Evolutionary conservation across 53 echinoderm and acorn worm genomes (phyloP).

Genomic region (Hippasteria phrygiana): DNA sequence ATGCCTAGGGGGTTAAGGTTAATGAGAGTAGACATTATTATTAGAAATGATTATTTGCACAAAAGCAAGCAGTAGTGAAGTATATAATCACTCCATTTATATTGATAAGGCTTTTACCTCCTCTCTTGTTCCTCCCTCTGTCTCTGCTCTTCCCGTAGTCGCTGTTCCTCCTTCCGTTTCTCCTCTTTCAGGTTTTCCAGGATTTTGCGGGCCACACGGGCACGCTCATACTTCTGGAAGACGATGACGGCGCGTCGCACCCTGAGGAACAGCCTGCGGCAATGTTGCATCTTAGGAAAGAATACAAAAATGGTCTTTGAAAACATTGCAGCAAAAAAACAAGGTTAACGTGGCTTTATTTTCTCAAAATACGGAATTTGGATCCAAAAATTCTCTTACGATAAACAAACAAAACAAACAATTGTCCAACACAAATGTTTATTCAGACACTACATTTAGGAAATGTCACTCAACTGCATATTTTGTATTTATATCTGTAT

Average conservation of each 20-base stretch:
- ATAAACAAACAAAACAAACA: too few species aligned
- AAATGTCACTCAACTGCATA: too few species aligned
- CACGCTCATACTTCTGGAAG: constrained; percentile 90
- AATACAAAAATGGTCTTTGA: background rate
- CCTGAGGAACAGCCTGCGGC: constrained; percentile 63
- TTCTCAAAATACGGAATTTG: too few species aligned
- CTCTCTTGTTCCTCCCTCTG: constrained; percentile 87
- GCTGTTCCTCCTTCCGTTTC: constrained; percentile 96
- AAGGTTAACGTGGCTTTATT: too few species aligned
- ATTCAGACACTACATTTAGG: too few species aligned
- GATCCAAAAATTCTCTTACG: too few species aligned
- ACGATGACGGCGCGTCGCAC: constrained; percentile 74
- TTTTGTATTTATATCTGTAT: too few species aligned
- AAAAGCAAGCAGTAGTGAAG: too few species aligned
- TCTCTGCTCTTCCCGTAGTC: constrained; percentile 88
- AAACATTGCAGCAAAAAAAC: background rate
- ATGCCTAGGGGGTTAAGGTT: too few species aligned
- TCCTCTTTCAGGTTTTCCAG: constrained; percentile 88
- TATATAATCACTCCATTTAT: background rate
- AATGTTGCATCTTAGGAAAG: constrained; percentile 78
- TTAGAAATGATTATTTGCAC: too few species aligned
- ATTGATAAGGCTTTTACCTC: constrained; percentile 52
- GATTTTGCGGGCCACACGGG: constrained; percentile 75
- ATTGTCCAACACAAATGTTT: too few species aligned
- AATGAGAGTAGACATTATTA: too few species aligned